Percentiles rank a stretch among this genome's conserved stretches.
These are phyloP conservation scores for Trichonephila clavata DNA, from an alignment of 1,140 invertebrate species.

Conservation along the genomic window DNA sequence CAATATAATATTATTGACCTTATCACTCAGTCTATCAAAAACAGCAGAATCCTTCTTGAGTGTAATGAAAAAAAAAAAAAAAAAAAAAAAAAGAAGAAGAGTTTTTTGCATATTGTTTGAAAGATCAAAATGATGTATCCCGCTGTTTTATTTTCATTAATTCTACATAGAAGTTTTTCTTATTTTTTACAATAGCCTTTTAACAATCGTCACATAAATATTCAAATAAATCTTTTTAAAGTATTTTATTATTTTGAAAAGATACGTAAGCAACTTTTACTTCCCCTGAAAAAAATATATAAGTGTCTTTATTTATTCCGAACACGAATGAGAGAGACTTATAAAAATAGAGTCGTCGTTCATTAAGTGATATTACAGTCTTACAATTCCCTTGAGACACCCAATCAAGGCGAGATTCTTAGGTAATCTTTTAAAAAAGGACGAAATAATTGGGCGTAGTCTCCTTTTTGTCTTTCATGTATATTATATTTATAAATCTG, in stretches of 20 bases:
- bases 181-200: no score
- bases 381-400: background rate
- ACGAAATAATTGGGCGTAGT: background rate
- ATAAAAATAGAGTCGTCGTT: background rate
- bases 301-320: background rate
- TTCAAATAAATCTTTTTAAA: no score
- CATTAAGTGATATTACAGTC: background rate
- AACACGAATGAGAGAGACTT: background rate
- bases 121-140: no score
- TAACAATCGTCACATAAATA: no score
- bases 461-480: background rate
- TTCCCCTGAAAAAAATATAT: background rate
- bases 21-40: no score
- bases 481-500: slow-evolving; percentile 12
- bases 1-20: no score
- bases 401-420: background rate
- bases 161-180: no score
- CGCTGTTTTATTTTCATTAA: no score
- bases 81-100: no score
- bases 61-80: no score
- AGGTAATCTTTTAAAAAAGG: background rate
- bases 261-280: background rate
- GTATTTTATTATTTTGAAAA: background rate
- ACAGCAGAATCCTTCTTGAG: no score
- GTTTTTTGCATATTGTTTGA: no score